Evolutionary conservation across 2,113 vertebrate genomes (phyloP), one percentile per base, ranked within the genome.

Genomic region (Candoia aspera): DNA sequence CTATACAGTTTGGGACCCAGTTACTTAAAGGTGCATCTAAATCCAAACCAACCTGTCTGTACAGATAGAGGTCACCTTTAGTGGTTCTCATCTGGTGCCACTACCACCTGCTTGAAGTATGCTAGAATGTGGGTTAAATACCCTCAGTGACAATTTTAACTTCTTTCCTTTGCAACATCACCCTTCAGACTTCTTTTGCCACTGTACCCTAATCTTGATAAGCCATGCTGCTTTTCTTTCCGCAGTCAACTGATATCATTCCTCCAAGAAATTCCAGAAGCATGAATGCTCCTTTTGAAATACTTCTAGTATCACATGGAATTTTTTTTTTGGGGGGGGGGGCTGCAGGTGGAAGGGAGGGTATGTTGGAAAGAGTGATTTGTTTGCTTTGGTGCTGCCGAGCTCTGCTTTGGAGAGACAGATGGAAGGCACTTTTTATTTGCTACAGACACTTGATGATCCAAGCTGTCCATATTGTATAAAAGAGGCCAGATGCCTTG

Each of bases 381-480:
- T 97, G 96, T 97, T 97, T 97, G 96, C 96, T 97, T 96, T 97
- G 96, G 96, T 96, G 97, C 95, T 96, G 95, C 95, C 92, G 90
- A 95, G 96, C 96, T 96, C 17, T 92, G 96, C 96, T 97, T 96
- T 95, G 96, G 95, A 95, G 96, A 97, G 96, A 97, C 97, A 97
- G 97, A 97, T 97, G 97, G 97, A 96, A 97, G 96, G 95, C 95
- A 96, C 96, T 97, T 96, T 97, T 97, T 97, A 97, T 97, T 97
- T 97, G 95, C 97, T 95, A 95, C 96, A 97, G 96, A 97, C 96
- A 97, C 96, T 97, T 97, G 95, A 96, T 96, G 97, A 96, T 97
- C 97, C 97, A 97, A 97, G 96, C 96, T 97, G 97, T 95, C 96
- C 97, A 97, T 96, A 96, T 97, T 97, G 97, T 96, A 96, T 95